A percentile compares a stretch with the other conserved stretches of the same genome.
Conservation (phyloP, 2,888 invertebrate species). For the Punctoribates punctum region DNA sequence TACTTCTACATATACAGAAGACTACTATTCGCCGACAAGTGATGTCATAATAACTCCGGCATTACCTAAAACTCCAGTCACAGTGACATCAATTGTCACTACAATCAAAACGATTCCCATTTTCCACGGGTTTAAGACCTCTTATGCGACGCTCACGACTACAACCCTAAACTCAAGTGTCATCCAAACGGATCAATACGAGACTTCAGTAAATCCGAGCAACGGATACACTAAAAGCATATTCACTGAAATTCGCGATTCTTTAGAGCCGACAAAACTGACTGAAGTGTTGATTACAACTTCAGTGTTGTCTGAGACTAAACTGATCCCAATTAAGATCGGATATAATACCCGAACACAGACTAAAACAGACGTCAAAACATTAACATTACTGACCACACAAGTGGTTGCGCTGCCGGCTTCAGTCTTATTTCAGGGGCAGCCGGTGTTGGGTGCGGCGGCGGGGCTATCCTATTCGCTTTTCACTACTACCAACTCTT, state of each 20-base stretch:
- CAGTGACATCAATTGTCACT: slow-evolving; percentile 49
- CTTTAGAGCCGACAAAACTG: slow-evolving; percentile 46
- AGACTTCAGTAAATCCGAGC: slow-evolving; percentile 46
- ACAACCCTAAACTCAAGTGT: slow-evolving; percentile 48
- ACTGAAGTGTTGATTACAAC: slow-evolving; percentile 49
- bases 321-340: slow-evolving; percentile 48
- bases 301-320: slow-evolving; percentile 48
- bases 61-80: slow-evolving; percentile 46
- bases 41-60: slow-evolving; percentile 12
- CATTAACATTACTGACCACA: slow-evolving; percentile 48
- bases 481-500: slow-evolving; percentile 46
- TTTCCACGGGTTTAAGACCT: slow-evolving; percentile 49
- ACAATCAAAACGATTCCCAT: slow-evolving; percentile 49
- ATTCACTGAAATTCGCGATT: slow-evolving; percentile 47
- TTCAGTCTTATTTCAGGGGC: background rate
- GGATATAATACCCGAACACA: slow-evolving; percentile 49
- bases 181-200: slow-evolving; percentile 48
- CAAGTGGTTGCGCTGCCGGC: slow-evolving; percentile 42
- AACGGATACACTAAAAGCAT: slow-evolving; percentile 47
- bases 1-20: background rate
- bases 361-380: slow-evolving; percentile 48
- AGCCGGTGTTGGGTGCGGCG: background rate
- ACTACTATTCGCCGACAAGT: background rate
- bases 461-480: slow-evolving; percentile 28
- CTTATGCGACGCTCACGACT: slow-evolving; percentile 49